Conservation (phyloP, 2,888 invertebrate species). For the Agrochola circellaris region DNA sequence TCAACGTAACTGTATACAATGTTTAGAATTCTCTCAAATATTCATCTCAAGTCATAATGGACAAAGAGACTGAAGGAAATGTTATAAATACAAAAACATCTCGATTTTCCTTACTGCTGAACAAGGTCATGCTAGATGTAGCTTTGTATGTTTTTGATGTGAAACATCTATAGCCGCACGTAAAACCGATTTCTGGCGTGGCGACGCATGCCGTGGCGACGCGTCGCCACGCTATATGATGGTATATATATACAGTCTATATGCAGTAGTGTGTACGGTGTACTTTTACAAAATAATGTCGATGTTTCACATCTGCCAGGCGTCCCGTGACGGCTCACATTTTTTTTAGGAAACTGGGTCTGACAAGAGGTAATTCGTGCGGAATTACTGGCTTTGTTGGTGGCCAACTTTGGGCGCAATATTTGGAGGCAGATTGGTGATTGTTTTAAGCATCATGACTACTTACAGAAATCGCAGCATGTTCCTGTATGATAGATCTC, state of each 20-base stretch:
- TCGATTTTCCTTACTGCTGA: constrained; percentile 14
- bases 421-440: not conserved
- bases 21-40: constrained; percentile 4
- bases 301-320: too few relatives aligned
- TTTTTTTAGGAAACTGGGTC: constrained; percentile 1
- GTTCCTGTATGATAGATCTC: not conserved
- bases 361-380: constrained; percentile 20
- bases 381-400: not conserved
- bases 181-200: too few relatives aligned
- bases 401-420: not conserved
- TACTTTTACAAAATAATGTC: too few relatives aligned
- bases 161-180: too few relatives aligned
- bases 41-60: constrained; percentile 13
- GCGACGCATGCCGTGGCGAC: too few relatives aligned
- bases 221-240: too few relatives aligned
- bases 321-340: too few relatives aligned
- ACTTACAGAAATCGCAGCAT: not conserved
- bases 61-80: constrained; percentile 13
- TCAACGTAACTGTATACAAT: constrained; percentile 1
- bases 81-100: constrained; percentile 11
- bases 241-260: too few relatives aligned
- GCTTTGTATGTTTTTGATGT: too few relatives aligned
- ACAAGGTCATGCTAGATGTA: constrained; percentile 15
- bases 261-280: too few relatives aligned
- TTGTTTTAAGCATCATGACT: not conserved